A percentile compares a stretch with the other conserved stretches of the same genome.
phyloP scores from a whole-genome alignment of 1,140 invertebrate genomes.

The Drosophila neocordata region DNA sequence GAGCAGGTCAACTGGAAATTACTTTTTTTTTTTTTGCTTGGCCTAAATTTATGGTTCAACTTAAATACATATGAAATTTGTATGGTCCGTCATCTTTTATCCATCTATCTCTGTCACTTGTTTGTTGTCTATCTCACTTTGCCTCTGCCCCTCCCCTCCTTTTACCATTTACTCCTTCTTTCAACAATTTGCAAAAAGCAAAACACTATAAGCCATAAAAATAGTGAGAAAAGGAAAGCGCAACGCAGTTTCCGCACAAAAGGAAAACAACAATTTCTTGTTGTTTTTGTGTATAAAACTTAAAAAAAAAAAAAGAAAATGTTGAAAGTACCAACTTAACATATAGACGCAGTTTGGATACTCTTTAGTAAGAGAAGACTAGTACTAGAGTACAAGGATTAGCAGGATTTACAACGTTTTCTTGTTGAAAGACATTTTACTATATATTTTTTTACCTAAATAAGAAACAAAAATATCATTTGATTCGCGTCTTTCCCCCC shows the following conservation, averaged over 20 bases:
- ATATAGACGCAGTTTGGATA: too few relatives aligned
- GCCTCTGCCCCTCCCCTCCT: neutral
- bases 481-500: too few relatives aligned
- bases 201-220: slow-evolving; percentile 46
- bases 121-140: neutral
- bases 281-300: too few relatives aligned
- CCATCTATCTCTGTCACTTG: slow-evolving; percentile 12
- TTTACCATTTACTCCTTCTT: neutral
- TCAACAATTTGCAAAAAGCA: slow-evolving; percentile 9
- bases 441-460: too few relatives aligned
- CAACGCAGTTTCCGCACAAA: slow-evolving; percentile 56
- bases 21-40: slow-evolving; percentile 27
- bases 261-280: slow-evolving; percentile 16
- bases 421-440: too few relatives aligned
- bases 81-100: slow-evolving; percentile 7
- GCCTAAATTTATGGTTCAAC: slow-evolving; percentile 48
- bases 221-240: slow-evolving; percentile 47
- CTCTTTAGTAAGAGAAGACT: too few relatives aligned
- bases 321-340: neutral
- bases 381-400: too few relatives aligned
- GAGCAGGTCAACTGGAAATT: slow-evolving; percentile 32
- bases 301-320: slow-evolving; percentile 17
- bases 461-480: too few relatives aligned
- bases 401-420: too few relatives aligned
- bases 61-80: slow-evolving; percentile 35